A percentile compares a stretch with the other conserved stretches of the same genome.
phyloP scores from a whole-genome alignment of 2,113 vertebrate genomes.

The Notechis scutatus region DNA sequence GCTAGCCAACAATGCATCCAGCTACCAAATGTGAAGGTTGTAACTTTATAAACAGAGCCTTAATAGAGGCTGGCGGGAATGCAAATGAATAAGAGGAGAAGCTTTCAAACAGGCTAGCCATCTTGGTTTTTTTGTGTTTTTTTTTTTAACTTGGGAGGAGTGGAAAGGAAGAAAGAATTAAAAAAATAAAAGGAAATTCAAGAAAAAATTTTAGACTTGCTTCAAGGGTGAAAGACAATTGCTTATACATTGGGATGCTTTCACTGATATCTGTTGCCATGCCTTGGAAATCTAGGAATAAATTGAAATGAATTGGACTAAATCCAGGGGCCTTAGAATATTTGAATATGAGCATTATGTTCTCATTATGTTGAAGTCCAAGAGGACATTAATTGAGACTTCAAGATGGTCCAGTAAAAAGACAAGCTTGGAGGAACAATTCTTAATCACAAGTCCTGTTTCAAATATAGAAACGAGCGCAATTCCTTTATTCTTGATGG shows the following conservation, averaged over 20 bases:
- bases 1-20: slow-evolving; percentile 59
- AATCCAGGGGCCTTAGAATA: slow-evolving; percentile 26
- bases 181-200: slow-evolving; percentile 30
- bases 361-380: background rate
- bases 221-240: background rate
- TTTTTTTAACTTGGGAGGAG: slow-evolving; percentile 28
- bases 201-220: slow-evolving; percentile 4
- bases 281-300: slow-evolving; percentile 28
- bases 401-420: background rate
- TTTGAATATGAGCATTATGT: too few species aligned
- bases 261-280: slow-evolving; percentile 25
- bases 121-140: background rate
- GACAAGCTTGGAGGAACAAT: background rate
- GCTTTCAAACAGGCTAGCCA: background rate
- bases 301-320: background rate
- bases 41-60: slow-evolving; percentile 68
- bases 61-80: slow-evolving; percentile 61
- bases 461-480: background rate
- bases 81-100: slow-evolving; percentile 51
- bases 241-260: background rate
- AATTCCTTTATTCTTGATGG: background rate
- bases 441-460: background rate
- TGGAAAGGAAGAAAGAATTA: slow-evolving; percentile 2
- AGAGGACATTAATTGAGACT: background rate
- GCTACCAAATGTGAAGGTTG: slow-evolving; percentile 70